Percentiles rank a stretch among this genome's conserved stretches.
Evolutionary conservation across 2,113 vertebrate species (phyloP).

Genomic region (Syrrhaptes paradoxus): DNA sequence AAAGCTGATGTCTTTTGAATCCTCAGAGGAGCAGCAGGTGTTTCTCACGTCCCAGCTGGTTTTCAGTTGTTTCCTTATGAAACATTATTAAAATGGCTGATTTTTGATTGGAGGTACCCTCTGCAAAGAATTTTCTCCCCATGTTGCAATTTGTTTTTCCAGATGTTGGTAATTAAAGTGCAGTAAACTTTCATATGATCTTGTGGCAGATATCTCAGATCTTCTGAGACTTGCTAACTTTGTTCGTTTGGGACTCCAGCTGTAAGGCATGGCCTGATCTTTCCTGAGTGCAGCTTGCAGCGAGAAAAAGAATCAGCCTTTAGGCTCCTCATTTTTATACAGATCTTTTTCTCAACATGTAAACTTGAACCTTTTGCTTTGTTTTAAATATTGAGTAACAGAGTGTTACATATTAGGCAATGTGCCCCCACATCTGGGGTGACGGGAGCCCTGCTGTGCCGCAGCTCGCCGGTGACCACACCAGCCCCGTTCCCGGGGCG

Average conservation of each 20-base stretch:
- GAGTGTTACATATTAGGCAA: background rate
- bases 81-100: background rate
- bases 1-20: background rate
- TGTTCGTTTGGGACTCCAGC: background rate
- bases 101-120: background rate
- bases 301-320: background rate
- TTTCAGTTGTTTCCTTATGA: background rate
- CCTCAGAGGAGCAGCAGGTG: background rate
- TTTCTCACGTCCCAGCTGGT: background rate
- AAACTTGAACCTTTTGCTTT: background rate
- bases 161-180: conserved; percentile 39
- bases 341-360: background rate
- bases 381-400: background rate
- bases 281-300: background rate
- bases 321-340: background rate
- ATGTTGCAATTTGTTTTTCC: background rate
- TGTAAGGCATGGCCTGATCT: background rate
- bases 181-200: background rate
- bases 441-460: accelerated
- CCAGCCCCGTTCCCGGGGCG: accelerated
- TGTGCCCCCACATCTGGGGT: background rate
- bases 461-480: background rate
- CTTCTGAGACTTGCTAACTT: background rate
- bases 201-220: background rate
- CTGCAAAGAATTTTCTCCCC: background rate